phyloP scores from a whole-genome alignment of 2,888 invertebrate genomes.

The Tenthredo distinguenda region DNA sequence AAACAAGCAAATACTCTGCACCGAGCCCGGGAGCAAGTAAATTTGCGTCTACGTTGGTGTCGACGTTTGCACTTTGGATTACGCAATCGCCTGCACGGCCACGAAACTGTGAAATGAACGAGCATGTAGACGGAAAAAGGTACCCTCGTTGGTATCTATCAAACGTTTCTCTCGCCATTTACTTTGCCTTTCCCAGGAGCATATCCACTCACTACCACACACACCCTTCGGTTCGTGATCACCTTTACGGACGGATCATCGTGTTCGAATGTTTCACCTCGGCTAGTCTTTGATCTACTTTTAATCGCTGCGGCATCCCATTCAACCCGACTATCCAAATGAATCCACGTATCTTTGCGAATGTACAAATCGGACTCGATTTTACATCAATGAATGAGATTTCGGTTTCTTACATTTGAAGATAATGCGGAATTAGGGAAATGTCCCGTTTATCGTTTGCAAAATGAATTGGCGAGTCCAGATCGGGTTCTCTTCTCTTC shows the following conservation, averaged over 20 bases:
- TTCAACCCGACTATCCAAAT: neutral
- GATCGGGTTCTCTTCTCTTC: neutral
- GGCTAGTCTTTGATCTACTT: slow-evolving; percentile 8
- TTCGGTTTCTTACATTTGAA: neutral
- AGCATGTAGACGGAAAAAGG: slow-evolving; percentile 29
- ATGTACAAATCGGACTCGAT: neutral
- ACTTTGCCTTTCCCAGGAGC: neutral
- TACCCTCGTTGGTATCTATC: slow-evolving; percentile 25
- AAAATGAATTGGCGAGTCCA: neutral
- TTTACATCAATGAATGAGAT: neutral
- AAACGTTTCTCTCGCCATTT: slow-evolving; percentile 24
- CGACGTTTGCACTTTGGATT: slow-evolving; percentile 69
- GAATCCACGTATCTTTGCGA: neutral
- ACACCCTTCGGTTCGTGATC: neutral
- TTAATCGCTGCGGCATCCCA: neutral
- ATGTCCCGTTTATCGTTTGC: neutral
- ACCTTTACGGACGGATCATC: slow-evolving; percentile 11
- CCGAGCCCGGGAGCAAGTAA: neutral
- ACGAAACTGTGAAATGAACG: slow-evolving; percentile 22
- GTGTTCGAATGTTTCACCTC: neutral
- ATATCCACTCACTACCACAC: neutral
- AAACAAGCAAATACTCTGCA: slow-evolving; percentile 40
- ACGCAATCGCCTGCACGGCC: slow-evolving; percentile 62
- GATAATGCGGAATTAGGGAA: neutral
- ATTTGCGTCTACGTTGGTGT: slow-evolving; percentile 50